Evolutionary conservation across 2,797 vertebrate genomes (phyloP).

Genomic region (Liasis olivaceus): DNA sequence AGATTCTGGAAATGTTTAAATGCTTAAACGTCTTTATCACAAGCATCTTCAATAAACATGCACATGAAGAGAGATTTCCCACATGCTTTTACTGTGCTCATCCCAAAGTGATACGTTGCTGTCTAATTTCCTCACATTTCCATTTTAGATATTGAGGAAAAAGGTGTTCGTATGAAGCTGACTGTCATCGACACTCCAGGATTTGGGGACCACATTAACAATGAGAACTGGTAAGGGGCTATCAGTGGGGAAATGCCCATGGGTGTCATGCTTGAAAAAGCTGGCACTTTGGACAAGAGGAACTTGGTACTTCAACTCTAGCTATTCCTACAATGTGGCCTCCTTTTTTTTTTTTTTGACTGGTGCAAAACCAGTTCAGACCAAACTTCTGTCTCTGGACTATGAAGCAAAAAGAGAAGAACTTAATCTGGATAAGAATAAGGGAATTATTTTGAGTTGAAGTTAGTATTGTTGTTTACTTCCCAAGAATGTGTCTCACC

Average conservation of each 20-base stretch:
- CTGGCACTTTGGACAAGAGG: neutral
- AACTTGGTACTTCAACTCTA: neutral
- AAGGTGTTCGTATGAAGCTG: constrained; percentile 96
- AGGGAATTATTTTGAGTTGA: rapidly evolving
- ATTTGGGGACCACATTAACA: constrained; percentile 98
- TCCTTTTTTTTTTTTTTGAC: neutral
- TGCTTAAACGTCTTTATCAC: neutral
- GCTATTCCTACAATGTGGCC: neutral
- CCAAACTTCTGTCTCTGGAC: neutral
- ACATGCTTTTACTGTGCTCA: neutral
- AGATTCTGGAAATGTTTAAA: neutral
- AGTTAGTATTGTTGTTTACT: neutral
- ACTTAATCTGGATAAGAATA: neutral
- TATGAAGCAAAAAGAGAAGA: neutral
- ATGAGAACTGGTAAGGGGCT: constrained; percentile 92
- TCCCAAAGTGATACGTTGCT: neutral
- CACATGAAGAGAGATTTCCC: neutral
- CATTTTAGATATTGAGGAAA: constrained; percentile 91
- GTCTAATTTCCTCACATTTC: rapidly evolving
- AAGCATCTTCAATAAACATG: neutral
- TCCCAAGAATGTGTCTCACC: neutral
- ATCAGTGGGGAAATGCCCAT: neutral
- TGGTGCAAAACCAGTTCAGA: neutral
- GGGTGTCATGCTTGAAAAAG: neutral
- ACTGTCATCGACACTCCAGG: constrained; percentile 95